A percentile compares a stretch with the other conserved stretches of the same genome.
phyloP scores from a whole-genome alignment of 1,140 invertebrate genomes.

The Nasonia giraulti region DNA sequence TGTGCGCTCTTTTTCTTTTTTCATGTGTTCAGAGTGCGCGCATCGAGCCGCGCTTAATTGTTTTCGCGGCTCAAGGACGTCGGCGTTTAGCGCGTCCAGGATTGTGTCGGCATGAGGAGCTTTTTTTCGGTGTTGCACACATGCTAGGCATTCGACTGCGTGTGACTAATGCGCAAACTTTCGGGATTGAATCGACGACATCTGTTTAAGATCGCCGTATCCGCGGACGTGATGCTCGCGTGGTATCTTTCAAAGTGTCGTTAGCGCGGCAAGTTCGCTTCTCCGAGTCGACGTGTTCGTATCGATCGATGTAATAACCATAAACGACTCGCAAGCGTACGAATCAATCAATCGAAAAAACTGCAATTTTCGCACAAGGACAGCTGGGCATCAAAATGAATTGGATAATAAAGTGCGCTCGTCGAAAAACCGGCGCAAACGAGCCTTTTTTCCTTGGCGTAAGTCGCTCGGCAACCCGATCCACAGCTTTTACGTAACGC shows the following conservation, averaged over 20 bases:
- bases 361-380: background rate
- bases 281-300: background rate
- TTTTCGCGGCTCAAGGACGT: background rate
- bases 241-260: slow-evolving; percentile 59
- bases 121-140: background rate
- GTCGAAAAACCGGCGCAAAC: no score
- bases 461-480: background rate
- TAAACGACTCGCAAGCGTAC: background rate
- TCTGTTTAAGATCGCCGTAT: slow-evolving; percentile 60
- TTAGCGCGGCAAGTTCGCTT: slow-evolving; percentile 47
- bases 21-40: background rate
- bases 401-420: no score
- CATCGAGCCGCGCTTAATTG: slow-evolving; percentile 2
- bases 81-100: background rate
- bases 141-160: background rate
- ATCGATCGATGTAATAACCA: background rate
- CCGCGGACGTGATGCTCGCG: background rate
- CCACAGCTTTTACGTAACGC: slow-evolving; percentile 7
- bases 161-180: slow-evolving; percentile 54
- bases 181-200: slow-evolving; percentile 53
- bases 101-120: background rate
- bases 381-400: no score
- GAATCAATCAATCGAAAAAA: background rate
- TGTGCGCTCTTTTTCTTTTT: slow-evolving; percentile 33
- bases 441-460: background rate